These are phyloP conservation scores for Cladorhizidae sp. DNA, from an alignment of 37 sponge, comb jelly and placozoan genomes.

Conservation along the genomic window DNA sequence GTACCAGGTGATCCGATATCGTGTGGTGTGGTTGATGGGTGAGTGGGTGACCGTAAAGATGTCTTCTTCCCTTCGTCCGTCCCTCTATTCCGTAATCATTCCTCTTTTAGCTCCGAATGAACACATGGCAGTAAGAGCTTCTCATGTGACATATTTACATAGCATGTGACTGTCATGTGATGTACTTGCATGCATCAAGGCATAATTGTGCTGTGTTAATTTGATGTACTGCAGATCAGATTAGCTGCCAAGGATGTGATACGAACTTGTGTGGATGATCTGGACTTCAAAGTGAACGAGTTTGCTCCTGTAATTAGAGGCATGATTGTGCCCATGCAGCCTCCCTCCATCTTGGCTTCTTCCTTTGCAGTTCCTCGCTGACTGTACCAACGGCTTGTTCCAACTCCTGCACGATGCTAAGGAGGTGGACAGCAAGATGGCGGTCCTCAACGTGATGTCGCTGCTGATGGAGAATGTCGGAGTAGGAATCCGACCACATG, in stretches of 20 bases:
- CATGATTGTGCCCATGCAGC: not conserved
- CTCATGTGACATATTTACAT: not conserved
- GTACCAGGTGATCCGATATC: constrained; percentile 64
- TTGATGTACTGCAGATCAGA: constrained; percentile 33
- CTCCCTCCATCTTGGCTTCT: not conserved
- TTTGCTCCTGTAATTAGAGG: constrained; percentile 72
- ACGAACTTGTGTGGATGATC: constrained; percentile 60
- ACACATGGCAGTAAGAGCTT: constrained; percentile 65
- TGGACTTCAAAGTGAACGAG: constrained; percentile 44
- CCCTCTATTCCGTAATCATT: constrained; percentile 60
- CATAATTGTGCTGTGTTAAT: not conserved
- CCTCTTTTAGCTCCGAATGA: constrained; percentile 56
- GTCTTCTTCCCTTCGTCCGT: constrained; percentile 62
- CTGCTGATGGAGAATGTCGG: constrained; percentile 73
- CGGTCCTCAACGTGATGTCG: constrained; percentile 62
- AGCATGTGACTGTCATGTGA: not conserved
- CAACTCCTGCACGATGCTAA: constrained; percentile 49
- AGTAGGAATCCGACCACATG: constrained; percentile 62
- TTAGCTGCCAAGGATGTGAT: constrained; percentile 54
- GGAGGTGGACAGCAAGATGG: constrained; percentile 70
- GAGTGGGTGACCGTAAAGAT: constrained; percentile 84
- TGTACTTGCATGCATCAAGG: constrained; percentile 23
- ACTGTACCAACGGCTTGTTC: constrained; percentile 34
- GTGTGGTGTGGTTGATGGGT: constrained; percentile 84
- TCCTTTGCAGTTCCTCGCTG: constrained; percentile 51